Evolutionary conservation across 1,140 invertebrate genomes (phyloP).

Genomic region (Araneus ventricosus): DNA sequence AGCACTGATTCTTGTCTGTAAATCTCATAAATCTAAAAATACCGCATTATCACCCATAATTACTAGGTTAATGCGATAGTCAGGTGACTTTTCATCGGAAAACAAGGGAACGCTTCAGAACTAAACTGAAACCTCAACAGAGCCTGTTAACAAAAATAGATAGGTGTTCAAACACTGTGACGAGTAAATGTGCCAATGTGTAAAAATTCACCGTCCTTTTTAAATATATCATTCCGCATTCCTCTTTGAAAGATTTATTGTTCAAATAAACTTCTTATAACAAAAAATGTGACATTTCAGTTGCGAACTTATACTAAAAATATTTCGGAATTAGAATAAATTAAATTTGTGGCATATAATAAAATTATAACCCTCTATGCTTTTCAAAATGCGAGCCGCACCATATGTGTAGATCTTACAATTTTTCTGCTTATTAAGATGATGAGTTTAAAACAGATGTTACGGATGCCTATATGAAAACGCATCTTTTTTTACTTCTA

Average conservation of each 20-base stretch:
- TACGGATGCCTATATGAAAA: too few relatives aligned
- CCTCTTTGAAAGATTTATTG: too few relatives aligned
- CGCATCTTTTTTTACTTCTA: background rate
- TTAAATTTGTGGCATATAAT: background rate
- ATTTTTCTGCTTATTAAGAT: background rate
- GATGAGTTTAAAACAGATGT: too few relatives aligned
- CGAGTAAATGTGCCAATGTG: too few relatives aligned
- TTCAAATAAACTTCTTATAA: background rate
- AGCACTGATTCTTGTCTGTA: constrained; percentile 12
- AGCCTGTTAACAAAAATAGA: constrained; percentile 19
- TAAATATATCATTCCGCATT: too few relatives aligned
- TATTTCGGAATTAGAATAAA: background rate
- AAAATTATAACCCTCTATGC: background rate
- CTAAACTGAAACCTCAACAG: background rate
- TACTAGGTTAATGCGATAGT: constrained; percentile 50
- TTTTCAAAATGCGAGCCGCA: background rate
- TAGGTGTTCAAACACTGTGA: too few relatives aligned
- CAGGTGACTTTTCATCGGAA: constrained; percentile 16
- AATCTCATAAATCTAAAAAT: constrained; percentile 66
- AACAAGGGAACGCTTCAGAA: constrained; percentile 26
- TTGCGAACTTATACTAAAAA: background rate
- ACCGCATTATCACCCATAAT: constrained; percentile 48
- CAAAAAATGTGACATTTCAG: background rate
- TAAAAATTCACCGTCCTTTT: too few relatives aligned
- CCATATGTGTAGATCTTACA: background rate